Conservation (phyloP, 1,140 invertebrate genomes). For the Sarcophaga peregrina region DNA sequence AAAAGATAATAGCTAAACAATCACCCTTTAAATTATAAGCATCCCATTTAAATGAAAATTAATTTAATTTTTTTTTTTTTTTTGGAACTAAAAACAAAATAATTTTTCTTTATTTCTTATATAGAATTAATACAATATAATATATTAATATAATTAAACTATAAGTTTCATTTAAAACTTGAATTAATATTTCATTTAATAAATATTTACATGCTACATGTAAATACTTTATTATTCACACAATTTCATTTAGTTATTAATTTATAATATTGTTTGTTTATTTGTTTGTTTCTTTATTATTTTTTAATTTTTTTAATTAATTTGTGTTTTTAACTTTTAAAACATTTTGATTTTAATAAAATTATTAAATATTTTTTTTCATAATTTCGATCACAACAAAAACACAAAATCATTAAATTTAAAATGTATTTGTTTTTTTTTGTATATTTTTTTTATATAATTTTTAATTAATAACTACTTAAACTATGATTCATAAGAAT, state of each 20-base stretch:
- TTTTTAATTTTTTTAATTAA: no score
- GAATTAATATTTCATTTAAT: background rate
- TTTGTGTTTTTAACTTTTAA: no score
- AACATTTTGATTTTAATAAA: background rate
- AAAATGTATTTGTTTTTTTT: no score
- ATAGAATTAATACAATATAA: constrained; percentile 16
- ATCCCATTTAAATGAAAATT: no score
- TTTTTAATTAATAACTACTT: constrained; percentile 38
- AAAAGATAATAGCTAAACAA: no score
- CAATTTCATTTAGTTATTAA: constrained; percentile 61
- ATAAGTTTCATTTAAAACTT: background rate
- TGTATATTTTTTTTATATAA: background rate
- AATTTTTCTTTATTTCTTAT: constrained; percentile 29
- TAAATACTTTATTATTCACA: constrained; percentile 37
- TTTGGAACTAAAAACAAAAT: background rate
- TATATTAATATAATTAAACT: constrained; percentile 25
- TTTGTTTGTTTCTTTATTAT: background rate
- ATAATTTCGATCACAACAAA: constrained; percentile 36
- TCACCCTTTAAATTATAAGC: no score
- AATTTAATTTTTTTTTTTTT: no score
- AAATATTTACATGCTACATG: constrained; percentile 10
- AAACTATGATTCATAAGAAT: constrained; percentile 18
- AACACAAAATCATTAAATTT: constrained; percentile 14
- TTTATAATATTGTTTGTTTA: constrained; percentile 41
- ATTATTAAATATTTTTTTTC: constrained; percentile 1